Base-by-base conservation (phyloP, 37 sponge, comb jelly and placozoan genomes). In the Trichoplax adhaerens region DNA sequence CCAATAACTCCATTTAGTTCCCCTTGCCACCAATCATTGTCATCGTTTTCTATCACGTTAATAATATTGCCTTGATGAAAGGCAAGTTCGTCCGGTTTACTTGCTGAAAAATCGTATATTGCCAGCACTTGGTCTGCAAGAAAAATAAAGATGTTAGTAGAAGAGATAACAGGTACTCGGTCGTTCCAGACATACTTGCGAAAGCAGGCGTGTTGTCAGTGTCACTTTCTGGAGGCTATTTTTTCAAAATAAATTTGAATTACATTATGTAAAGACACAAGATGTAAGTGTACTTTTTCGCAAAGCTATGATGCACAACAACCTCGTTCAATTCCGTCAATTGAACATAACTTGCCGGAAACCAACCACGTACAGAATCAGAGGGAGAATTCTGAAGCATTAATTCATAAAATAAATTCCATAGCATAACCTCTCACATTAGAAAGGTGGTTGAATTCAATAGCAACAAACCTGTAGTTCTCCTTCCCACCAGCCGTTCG, bases 21-120 rank as follows among this genome's bases (percentile, higher is more conserved):
- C 58, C 93, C 93, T 54, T 88, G 76, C 93, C 93, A 92, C 93
- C 93, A 92, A 51, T 84, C 93, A 10, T 79, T 70, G 57, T 90
- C 90, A 8, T 73, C 65, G 69, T 88, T 84, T 48, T 82, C 81
- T 3, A 82, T 73, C 3, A 92, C 76, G 54, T 84, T 68, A 57
- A 92, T 83, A 12, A 81, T 57, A 64, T 88, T 86, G 0, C 83
- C 89, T 55, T 78, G 81, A 51, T 56, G 62, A 4, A 92, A 72
- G 4, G 77, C 62, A 46, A 92, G 83, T 61, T 92, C 93, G 56
- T 92, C 93, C 2, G 61, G 52, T 62, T 88, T 82, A 49, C 85
- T 74, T 7, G 89, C 83, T 54, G 58, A 29, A 68, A 88, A 92
- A 54, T 74, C 81, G 64, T 84, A 92, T 64, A 75, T 58, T 4